phyloP scores from a whole-genome alignment of 2,113 vertebrate genomes.

The Semnopithecus entellus region DNA sequence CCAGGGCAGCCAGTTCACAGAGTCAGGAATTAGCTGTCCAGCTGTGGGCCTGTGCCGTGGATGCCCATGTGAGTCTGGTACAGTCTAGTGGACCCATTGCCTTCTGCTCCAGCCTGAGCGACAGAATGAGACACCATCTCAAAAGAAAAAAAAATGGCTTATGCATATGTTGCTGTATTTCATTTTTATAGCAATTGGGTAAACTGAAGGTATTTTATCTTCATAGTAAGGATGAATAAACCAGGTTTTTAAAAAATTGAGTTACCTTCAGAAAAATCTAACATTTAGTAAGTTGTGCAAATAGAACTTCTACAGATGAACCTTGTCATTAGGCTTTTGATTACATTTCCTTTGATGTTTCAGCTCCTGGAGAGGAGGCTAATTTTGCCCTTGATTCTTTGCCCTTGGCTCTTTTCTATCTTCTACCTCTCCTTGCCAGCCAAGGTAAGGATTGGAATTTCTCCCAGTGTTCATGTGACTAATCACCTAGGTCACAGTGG shows the following conservation, averaged over 20 bases:
- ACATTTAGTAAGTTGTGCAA: neutral
- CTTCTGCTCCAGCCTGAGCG: neutral
- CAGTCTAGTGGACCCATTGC: neutral
- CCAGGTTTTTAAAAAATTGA: neutral
- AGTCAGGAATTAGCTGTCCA: neutral
- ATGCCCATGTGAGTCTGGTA: neutral
- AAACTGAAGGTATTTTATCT: neutral
- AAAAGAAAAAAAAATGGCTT: neutral
- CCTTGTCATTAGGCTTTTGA: neutral
- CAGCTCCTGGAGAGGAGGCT: neutral
- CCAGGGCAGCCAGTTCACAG: neutral
- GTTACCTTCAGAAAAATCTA: slow-evolving; percentile 11
- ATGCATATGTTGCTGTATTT: neutral
- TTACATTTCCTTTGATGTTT: neutral
- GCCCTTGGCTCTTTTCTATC: neutral
- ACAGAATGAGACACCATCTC: no score
- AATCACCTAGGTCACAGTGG: neutral
- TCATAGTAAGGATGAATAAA: neutral
- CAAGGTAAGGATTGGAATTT: neutral
- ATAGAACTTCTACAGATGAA: neutral
- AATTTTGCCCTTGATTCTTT: neutral
- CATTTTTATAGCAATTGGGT: neutral
- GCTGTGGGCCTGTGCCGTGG: fast-evolving
- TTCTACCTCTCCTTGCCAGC: neutral
- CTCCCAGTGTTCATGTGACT: neutral